A percentile compares a stretch with the other conserved stretches of the same genome.
phyloP scores from a whole-genome alignment of 2,888 invertebrate genomes.

The Polydrusus cervinus region DNA sequence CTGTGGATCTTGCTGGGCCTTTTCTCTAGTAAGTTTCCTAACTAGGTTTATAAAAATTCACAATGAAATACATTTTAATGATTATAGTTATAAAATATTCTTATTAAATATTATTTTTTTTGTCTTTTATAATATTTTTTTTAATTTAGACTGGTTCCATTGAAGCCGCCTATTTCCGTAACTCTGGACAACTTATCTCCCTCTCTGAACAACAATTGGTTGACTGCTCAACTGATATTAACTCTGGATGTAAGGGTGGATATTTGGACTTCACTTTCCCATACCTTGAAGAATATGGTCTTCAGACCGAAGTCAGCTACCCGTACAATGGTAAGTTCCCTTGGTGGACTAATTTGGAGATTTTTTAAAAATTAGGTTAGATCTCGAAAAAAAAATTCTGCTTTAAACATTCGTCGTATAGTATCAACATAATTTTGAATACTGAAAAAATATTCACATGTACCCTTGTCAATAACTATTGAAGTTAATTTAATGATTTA shows the following conservation, averaged over 20 bases:
- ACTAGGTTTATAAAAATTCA: background rate
- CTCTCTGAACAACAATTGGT: conserved; percentile 46
- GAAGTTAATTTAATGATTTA: background rate
- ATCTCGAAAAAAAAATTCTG: too few relatives aligned
- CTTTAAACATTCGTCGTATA: too few relatives aligned
- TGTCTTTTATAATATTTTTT: background rate
- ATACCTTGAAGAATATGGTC: conserved; percentile 55
- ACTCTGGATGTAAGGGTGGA: conserved; percentile 56
- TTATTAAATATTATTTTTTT: too few relatives aligned
- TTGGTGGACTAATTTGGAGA: too few relatives aligned
- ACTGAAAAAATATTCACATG: too few relatives aligned
- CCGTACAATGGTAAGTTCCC: background rate
- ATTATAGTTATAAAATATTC: too few relatives aligned
- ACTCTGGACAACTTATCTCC: conserved; percentile 50
- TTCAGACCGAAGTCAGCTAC: conserved; percentile 56
- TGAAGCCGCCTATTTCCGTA: conserved; percentile 54
- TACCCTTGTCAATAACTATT: too few relatives aligned
- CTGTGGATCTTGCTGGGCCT: conserved; percentile 60
- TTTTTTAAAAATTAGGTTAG: too few relatives aligned
- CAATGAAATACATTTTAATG: too few relatives aligned
- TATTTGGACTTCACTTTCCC: conserved; percentile 51
- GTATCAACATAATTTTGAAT: too few relatives aligned
- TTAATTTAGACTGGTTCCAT: conserved; percentile 52
- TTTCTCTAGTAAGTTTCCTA: conserved; percentile 52
- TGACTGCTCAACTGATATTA: conserved; percentile 55